Evolutionary conservation across 2,797 vertebrate species (phyloP), one percentile per base, ranked within the genome.

Genomic region (Argentina silus): DNA sequence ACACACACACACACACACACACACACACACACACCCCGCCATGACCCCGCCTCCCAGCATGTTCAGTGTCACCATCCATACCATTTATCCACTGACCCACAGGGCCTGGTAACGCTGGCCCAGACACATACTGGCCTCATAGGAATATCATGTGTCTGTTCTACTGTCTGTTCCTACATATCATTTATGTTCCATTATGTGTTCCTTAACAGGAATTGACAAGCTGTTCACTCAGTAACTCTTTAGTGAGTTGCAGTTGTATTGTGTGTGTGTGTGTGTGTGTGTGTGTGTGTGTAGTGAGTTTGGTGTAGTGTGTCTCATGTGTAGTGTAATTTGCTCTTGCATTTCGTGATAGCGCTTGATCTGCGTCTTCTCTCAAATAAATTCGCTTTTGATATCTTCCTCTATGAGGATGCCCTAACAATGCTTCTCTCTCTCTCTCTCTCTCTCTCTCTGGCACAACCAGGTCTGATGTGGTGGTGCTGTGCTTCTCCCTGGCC

Each of bases 401-500:
- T 21, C 19, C 17, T 21, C 19, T 2, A 36, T 2, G 27, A 36
- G 27, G 27, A 36, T 36, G 27, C 27, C 27, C 27, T 36, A 36
- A 36, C 27, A 36, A 36, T 47, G 17, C 11, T 10, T 47, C 53
- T 4, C 4, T 45, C 50, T 8, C n/a, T 56, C 65, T 72, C 48
- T 44, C 60, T 14, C 19, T 42, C 42, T 44, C 36, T 0, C 21
- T 3, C 14, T 2, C 23, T n/a, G 6, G 0, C 15, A 12, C 62
- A 23, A 0, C 0, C 80, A 97, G 96, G 87, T 97, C 96, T 0
- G 96, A 97, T 0, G 96, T 97, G 43, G 96, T 97, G 45, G 96
- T 97, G 76, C 93, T 97, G 6, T 97, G 96, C 88, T 97, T 97
- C 91, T 97, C 96, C 9, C 84, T 97, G 93, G 96, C 96, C 0